Evolutionary conservation across 2,113 vertebrate genomes (phyloP), one percentile per base, ranked within the genome.

Genomic region (Scytalopus superciliaris): DNA sequence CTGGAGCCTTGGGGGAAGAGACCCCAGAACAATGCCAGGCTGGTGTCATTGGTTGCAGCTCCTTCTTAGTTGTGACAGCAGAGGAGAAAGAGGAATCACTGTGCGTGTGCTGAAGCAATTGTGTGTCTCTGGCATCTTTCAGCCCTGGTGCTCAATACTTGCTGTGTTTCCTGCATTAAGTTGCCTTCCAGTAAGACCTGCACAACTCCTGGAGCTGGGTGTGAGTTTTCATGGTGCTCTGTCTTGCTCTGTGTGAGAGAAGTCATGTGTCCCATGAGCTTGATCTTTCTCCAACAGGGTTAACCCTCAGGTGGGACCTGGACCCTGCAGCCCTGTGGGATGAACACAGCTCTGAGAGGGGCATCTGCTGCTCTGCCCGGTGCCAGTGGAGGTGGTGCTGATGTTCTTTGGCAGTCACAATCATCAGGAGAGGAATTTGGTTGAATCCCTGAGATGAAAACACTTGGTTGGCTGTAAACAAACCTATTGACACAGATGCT

Each of bases 341-440:
- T 56, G 40, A 72, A 50, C 66, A 50, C 50, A 33, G 57, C 14
- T 13, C 57, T 21, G 7, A 24, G 4, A 50, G 44, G 52, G 59
- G 50, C 64, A 64, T 33, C 42, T 2, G 0, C 45, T 64, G 60
- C 70, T 87, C 40, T 16, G 33, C 39, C 28, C 0, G 0, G 21
- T 3, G 67, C 50, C 33, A 23, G 21, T 19, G 75, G 31, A 77
- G 64, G 59, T 87, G 3, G 0, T 47, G 67, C 75, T 86, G 50
- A 7, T 21, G 33, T 73, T 68, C 42, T 35, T 84, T 30, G 68
- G 53, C 47, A 57, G 13, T 47, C 57, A 30, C 44, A 45, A n/a
- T 17, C 60, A n/a, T 33, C 47, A 45, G 69, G 49, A 59, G 69
- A 84, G 39, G 33, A 62, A 62, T 72, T 57, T 75, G 52, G 15